Conservation (phyloP, 2,113 vertebrate species). For the Gracilinanus agilis region DNA sequence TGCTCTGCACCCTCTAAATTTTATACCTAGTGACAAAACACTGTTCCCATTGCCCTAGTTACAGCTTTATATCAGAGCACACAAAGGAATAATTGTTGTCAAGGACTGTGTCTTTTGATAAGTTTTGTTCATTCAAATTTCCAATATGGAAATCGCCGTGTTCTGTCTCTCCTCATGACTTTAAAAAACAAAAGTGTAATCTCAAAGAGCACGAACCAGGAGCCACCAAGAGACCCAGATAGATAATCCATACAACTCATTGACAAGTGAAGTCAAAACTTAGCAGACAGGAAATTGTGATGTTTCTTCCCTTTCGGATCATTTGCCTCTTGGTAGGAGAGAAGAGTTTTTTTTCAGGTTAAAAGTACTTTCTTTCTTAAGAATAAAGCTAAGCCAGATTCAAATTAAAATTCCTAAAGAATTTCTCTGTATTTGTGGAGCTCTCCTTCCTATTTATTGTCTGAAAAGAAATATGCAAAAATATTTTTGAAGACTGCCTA, state of each 20-base stretch:
- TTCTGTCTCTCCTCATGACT: conserved; percentile 11
- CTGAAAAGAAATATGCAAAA: conserved; percentile 23
- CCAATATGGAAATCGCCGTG: conserved; percentile 40
- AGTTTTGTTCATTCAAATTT: neutral
- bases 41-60: neutral
- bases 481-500: conserved; percentile 38
- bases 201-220: conserved; percentile 9
- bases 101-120: neutral
- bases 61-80: neutral
- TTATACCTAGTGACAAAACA: neutral
- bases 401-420: conserved; percentile 34
- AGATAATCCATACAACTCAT: neutral
- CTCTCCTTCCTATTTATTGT: conserved; percentile 41
- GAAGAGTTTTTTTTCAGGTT: conserved; percentile 26
- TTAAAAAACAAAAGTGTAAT: neutral
- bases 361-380: conserved; percentile 28
- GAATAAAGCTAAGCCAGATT: conserved; percentile 39
- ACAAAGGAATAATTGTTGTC: neutral
- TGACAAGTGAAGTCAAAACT: neutral
- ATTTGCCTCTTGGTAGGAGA: neutral
- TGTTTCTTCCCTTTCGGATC: neutral
- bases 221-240: neutral
- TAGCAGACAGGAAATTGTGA: neutral
- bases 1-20: neutral
- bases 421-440: neutral